Evolutionary conservation across 2,113 vertebrate genomes (phyloP).

Genomic region (Eonycteris spelaea): DNA sequence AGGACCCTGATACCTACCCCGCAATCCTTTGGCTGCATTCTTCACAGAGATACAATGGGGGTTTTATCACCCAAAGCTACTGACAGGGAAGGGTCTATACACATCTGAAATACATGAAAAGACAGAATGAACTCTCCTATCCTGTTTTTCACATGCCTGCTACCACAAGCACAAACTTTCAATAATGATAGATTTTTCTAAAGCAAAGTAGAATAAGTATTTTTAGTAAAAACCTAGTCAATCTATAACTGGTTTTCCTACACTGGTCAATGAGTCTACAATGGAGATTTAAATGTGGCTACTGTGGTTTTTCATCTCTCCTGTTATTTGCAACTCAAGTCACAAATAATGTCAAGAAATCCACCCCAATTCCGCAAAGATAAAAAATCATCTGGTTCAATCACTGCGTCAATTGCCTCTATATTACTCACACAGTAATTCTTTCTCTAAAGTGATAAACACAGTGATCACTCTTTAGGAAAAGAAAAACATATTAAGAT

Average conservation of each 20-base stretch:
- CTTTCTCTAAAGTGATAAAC: slow-evolving; percentile 13
- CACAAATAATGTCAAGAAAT: slow-evolving; percentile 28
- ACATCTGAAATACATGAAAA: slow-evolving; percentile 91
- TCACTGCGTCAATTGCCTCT: background rate
- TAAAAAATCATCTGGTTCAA: background rate
- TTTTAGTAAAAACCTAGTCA: background rate
- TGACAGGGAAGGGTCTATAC: slow-evolving; percentile 96
- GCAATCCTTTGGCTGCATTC: slow-evolving; percentile 98
- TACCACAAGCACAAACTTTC: background rate
- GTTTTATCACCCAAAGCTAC: slow-evolving; percentile 98
- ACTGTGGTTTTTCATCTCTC: background rate
- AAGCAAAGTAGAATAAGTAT: slow-evolving; percentile 24
- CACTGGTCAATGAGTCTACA: background rate
- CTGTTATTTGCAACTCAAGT: slow-evolving; percentile 37
- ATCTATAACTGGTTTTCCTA: background rate
- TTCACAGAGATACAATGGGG: slow-evolving; percentile 97
- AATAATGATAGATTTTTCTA: background rate
- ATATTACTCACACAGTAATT: background rate
- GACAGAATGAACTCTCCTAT: slow-evolving; percentile 48
- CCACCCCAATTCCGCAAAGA: background rate
- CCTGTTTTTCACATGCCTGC: background rate
- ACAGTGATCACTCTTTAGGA: slow-evolving; percentile 3
- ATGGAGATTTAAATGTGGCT: background rate
- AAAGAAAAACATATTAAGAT: slow-evolving; percentile 24
- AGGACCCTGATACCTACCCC: slow-evolving; percentile 85